Evolutionary conservation across 30 jellyfish, hydroid and myxozoan genomes (phyloP).

Genomic region (Aurelia sp.): DNA sequence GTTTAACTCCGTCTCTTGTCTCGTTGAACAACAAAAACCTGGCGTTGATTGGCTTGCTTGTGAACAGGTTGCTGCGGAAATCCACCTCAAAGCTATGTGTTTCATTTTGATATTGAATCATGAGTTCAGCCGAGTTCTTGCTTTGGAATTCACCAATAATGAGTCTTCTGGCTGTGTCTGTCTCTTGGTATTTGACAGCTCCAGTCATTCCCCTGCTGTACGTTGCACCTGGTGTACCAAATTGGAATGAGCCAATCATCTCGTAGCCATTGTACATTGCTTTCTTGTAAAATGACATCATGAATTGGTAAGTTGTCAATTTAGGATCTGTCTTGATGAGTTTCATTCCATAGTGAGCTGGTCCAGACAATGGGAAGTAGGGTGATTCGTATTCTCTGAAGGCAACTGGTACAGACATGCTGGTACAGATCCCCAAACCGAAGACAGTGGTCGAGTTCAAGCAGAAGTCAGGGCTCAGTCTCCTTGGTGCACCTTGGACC

Average conservation of each 20-base stretch:
- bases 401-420: constrained; percentile 93
- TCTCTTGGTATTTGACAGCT: constrained; percentile 63
- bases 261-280: constrained; percentile 50
- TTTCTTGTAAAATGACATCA: constrained; percentile 72
- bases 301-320: constrained; percentile 82
- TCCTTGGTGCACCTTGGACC: constrained; percentile 86
- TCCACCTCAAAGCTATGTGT: constrained; percentile 77
- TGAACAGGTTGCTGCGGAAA: constrained; percentile 75
- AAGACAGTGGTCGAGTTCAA: constrained; percentile 82
- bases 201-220: constrained; percentile 86
- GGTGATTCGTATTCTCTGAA: constrained; percentile 99
- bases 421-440: constrained; percentile 98
- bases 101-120: constrained; percentile 70
- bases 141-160: constrained; percentile 70
- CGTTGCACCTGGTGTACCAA: constrained; percentile 98
- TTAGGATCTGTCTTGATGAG: constrained; percentile 93
- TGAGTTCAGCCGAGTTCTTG: constrained; percentile 70
- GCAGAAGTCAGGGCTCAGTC: constrained; percentile 88
- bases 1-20: constrained; percentile 34
- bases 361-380: constrained; percentile 98
- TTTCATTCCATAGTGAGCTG: constrained; percentile 94
- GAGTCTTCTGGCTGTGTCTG: constrained; percentile 57
- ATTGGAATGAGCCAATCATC: constrained; percentile 69
- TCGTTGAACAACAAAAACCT: constrained; percentile 66
- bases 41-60: constrained; percentile 65